Percentiles rank a stretch among this genome's conserved stretches.
Conservation (phyloP, 1,140 invertebrate species). For the Helicoverpa zea region DNA sequence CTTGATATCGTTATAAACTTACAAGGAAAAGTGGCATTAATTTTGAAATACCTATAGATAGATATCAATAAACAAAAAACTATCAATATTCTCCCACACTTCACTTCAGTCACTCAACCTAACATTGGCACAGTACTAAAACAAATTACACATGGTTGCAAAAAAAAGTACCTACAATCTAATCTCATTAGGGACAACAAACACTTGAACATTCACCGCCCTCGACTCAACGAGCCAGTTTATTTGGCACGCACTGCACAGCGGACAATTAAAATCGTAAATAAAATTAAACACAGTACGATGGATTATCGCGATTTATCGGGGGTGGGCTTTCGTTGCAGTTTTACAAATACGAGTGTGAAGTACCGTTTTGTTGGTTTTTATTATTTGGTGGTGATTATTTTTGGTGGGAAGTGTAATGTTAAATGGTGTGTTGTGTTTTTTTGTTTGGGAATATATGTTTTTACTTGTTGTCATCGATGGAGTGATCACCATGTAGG, state of each 20-base stretch:
- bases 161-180: slow-evolving; percentile 39
- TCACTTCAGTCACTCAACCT: background rate
- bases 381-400: slow-evolving; percentile 26
- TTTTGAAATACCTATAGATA: no score
- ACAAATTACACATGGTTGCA: slow-evolving; percentile 37
- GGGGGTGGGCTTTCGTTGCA: slow-evolving; percentile 46
- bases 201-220: slow-evolving; percentile 44
- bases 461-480: background rate
- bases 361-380: slow-evolving; percentile 21
- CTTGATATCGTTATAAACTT: no score
- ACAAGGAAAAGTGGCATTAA: no score
- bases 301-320: slow-evolving; percentile 49
- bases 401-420: slow-evolving; percentile 17
- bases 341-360: slow-evolving; percentile 16
- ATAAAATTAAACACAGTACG: slow-evolving; percentile 62
- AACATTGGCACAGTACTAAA: slow-evolving; percentile 26
- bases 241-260: slow-evolving; percentile 50
- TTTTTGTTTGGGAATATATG: background rate
- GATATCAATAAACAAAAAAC: background rate
- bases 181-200: slow-evolving; percentile 53
- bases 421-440: slow-evolving; percentile 8
- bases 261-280: slow-evolving; percentile 62
- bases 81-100: background rate
- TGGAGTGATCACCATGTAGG: background rate
- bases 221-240: slow-evolving; percentile 53